Percentiles rank a stretch among this genome's conserved stretches.
These are phyloP conservation scores for Scytalopus superciliaris DNA, from an alignment of 2,113 vertebrate species.

Conservation along the genomic window DNA sequence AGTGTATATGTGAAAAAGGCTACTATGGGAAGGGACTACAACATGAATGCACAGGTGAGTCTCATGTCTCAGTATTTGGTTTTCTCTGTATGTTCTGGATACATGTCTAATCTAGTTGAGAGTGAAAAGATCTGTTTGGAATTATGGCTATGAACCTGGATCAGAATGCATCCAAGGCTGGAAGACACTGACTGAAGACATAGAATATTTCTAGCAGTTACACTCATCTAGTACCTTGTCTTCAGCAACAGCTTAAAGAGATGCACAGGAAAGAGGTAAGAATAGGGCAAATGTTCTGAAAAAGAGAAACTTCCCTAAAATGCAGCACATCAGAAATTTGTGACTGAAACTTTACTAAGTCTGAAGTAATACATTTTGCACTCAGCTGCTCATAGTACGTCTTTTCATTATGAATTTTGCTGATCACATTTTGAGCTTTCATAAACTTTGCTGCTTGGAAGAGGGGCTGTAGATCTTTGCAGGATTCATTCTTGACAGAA, in stretches of 20 bases:
- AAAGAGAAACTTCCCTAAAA: not conserved
- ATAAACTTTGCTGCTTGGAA: not conserved
- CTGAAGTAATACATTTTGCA: not conserved
- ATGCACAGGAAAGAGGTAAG: not conserved
- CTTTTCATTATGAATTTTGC: not conserved
- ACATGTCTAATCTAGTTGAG: not conserved
- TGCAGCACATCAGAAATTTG: fast-evolving
- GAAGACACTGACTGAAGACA: not conserved
- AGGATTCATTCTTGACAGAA: not conserved
- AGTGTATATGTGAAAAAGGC: conserved; percentile 95
- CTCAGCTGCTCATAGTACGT: not conserved
- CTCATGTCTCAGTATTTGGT: not conserved
- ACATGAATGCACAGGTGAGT: conserved; percentile 90
- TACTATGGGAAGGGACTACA: conserved; percentile 94
- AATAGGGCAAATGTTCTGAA: not conserved
- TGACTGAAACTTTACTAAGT: not conserved
- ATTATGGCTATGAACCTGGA: not conserved
- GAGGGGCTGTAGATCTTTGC: not conserved
- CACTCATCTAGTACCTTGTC: not conserved
- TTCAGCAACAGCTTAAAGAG: not conserved
- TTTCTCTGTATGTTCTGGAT: not conserved
- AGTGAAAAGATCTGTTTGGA: not conserved
- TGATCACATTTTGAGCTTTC: not conserved
- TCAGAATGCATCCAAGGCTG: not conserved
- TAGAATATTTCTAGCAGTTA: not conserved